Base-by-base conservation (phyloP, 2,113 vertebrate genomes). In the Nestor notabilis region DNA sequence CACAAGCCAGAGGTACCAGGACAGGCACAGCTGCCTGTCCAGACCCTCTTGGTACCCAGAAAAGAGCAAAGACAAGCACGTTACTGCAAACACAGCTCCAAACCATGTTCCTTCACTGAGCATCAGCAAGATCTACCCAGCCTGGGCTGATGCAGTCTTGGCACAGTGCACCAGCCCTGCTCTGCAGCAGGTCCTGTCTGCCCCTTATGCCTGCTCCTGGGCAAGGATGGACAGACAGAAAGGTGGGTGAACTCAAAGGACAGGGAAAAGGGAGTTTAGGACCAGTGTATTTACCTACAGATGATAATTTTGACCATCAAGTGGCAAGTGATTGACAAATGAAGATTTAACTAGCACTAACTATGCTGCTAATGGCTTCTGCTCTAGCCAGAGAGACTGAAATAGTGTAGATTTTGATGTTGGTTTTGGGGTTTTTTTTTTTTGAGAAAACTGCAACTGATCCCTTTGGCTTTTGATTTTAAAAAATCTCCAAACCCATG, bases 131-230 rank as follows among this genome's bases (percentile, higher is more conserved):
- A 84, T 11, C 46, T 75, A 17, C 23, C 5, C 49, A 83, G 46
- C 7, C 28, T 43, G 27, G 20, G 13, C 3, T 76, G 84, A 61
- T 76, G 64, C n/a, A 70, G 56, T 17, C 7, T 2, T n/a, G n/a
- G 10, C 60, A 95, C 37, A 47, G 13, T 15, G 19, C 56, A n/a
- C 31, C 13, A 53, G 35, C 35, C 31, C 63, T 90, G 25, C 25
- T 29, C 39, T 82, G 39, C 35, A 83, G 61, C 35, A 79, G 9
- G 14, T 87, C 46, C 72, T 71, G 55, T 47, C 35, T 3, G 1
- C 10, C 37, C 35, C 4, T 2, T 41, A 55, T 0, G 0, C 15
- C 24, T 35, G 29, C 29, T 66, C 55, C 55, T 56, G 47, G 28
- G 44, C 0, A 2, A 68, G 65, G 43, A 89, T 33, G 17, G 52